A percentile compares a stretch with the other conserved stretches of the same genome.
Evolutionary conservation across 2,888 invertebrate genomes (phyloP).

Genomic region (Isoperla grammatica): DNA sequence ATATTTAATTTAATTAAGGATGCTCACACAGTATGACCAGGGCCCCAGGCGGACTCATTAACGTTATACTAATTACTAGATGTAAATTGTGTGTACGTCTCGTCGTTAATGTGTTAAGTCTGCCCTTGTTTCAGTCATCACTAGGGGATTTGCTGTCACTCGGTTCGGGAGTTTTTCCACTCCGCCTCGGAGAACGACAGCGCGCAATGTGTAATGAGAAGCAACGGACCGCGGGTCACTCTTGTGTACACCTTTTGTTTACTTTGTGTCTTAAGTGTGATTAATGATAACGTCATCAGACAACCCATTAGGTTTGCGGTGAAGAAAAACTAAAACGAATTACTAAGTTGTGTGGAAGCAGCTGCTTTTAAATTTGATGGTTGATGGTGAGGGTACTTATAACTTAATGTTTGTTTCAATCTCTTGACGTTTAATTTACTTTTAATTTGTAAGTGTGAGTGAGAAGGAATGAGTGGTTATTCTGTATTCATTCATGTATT

Average conservation of each 20-base stretch:
- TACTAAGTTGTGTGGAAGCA: conserved; percentile 1
- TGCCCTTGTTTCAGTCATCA: conserved; percentile 3
- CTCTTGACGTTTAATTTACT: too few relatives aligned
- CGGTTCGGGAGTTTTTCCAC: too few relatives aligned
- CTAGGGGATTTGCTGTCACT: background rate
- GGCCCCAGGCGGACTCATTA: background rate
- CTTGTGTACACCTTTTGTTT: conserved; percentile 17
- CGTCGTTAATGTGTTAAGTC: too few relatives aligned
- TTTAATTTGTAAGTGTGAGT: too few relatives aligned
- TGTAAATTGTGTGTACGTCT: too few relatives aligned
- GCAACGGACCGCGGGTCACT: too few relatives aligned
- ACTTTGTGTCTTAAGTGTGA: conserved; percentile 21
- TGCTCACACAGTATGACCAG: background rate
- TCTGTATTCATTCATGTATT: too few relatives aligned
- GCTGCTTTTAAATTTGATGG: background rate
- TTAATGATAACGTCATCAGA: conserved; percentile 15
- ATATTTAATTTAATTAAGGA: conserved; percentile 7
- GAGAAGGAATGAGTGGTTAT: too few relatives aligned
- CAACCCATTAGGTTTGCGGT: background rate
- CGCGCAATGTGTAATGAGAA: too few relatives aligned
- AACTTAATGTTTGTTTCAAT: too few relatives aligned
- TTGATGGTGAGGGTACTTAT: too few relatives aligned
- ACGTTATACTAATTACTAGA: background rate
- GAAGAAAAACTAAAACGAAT: background rate
- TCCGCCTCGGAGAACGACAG: too few relatives aligned